phyloP scores from a whole-genome alignment of 2,113 vertebrate genomes.

The Seriola rivoliana region DNA sequence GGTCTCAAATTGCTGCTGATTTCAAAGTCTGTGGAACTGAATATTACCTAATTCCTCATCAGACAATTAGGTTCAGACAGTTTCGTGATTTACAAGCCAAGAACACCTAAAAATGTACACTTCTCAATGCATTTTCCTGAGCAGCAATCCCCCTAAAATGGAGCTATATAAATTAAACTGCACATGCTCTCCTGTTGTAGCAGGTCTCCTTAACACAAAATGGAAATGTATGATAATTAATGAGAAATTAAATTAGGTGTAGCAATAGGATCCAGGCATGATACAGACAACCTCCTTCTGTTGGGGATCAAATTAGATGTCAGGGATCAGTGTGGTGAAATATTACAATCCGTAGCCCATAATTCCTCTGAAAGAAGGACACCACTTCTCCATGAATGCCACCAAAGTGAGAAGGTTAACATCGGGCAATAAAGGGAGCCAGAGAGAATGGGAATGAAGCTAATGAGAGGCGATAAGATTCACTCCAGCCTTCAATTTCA shows the following conservation, averaged over 20 bases:
- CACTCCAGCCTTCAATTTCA: conserved; percentile 82
- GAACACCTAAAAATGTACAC: conserved; percentile 37
- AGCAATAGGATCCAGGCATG: conserved; percentile 34
- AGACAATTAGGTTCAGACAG: conserved; percentile 47
- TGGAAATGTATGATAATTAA: conserved; percentile 55
- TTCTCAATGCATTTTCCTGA: conserved; percentile 9
- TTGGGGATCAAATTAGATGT: conserved; percentile 72
- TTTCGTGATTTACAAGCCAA: conserved; percentile 48
- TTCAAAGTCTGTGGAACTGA: conserved; percentile 43
- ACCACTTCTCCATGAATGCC: conserved; percentile 58
- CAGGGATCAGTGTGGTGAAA: conserved; percentile 72
- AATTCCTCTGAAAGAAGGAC: conserved; percentile 68
- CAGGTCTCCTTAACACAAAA: conserved; percentile 28
- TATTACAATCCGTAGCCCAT: conserved; percentile 50
- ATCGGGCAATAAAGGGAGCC: conserved; percentile 72
- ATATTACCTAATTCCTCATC: conserved; percentile 43
- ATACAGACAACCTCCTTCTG: conserved; percentile 59
- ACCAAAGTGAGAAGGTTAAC: conserved; percentile 81
- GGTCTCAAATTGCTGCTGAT: conserved; percentile 52
- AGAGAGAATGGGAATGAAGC: conserved; percentile 76
- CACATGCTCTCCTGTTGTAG: conserved; percentile 6
- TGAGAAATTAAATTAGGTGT: conserved; percentile 28
- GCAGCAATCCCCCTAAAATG: conserved; percentile 15
- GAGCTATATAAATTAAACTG: conserved; percentile 46
- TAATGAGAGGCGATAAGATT: conserved; percentile 86